Conservation (phyloP, 2,888 invertebrate species). For the Cantharis rustica region DNA sequence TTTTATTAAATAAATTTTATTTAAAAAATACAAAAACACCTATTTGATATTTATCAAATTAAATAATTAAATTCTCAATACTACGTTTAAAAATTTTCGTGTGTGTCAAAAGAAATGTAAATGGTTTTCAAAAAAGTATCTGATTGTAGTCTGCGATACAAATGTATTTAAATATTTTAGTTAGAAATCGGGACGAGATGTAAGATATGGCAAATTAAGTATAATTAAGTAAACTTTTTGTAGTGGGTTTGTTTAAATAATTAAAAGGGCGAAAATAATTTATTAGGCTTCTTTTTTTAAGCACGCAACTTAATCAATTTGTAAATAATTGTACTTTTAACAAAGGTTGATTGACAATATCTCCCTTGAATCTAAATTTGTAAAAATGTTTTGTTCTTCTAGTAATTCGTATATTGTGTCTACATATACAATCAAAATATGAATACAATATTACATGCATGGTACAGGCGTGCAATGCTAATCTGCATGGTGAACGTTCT, state of each 20-base stretch:
- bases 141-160: not conserved
- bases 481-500: slow-evolving; percentile 48
- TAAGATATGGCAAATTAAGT: not conserved
- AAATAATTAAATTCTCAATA: too few species aligned
- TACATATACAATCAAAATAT: slow-evolving; percentile 34
- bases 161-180: not conserved
- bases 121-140: not conserved
- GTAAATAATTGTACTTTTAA: slow-evolving; percentile 1
- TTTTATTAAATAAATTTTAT: too few species aligned
- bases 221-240: not conserved
- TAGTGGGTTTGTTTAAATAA: not conserved
- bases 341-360: slow-evolving; percentile 4
- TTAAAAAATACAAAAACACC: too few species aligned
- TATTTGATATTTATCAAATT: too few species aligned
- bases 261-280: not conserved
- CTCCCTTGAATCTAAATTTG: slow-evolving; percentile 1
- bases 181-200: not conserved
- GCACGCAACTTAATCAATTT: slow-evolving; percentile 2
- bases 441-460: slow-evolving; percentile 31
- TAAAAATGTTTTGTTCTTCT: slow-evolving; percentile 11
- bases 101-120: too few species aligned
- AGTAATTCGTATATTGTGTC: slow-evolving; percentile 22
- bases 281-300: not conserved
- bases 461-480: slow-evolving; percentile 38
- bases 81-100: too few species aligned